These are phyloP conservation scores for Acanthochromis polyacanthus DNA, from an alignment of 2,113 vertebrate species.

Conservation along the genomic window DNA sequence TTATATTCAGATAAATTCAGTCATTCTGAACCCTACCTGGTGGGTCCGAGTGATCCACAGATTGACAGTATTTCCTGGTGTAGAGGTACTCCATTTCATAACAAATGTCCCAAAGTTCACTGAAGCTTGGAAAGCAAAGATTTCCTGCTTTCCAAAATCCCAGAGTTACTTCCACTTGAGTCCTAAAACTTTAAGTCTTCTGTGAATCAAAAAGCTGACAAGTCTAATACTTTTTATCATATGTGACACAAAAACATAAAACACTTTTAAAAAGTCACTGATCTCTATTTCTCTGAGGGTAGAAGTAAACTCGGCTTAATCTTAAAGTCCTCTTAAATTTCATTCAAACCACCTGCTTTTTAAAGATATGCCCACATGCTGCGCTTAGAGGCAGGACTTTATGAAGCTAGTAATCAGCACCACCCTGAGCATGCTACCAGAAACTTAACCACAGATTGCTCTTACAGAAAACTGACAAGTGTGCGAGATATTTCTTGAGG, in stretches of 20 bases:
- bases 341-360: slow-evolving; percentile 16
- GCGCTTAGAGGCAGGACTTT: slow-evolving; percentile 10
- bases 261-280: not conserved
- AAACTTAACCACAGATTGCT: slow-evolving; percentile 40
- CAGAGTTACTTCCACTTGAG: slow-evolving; percentile 3
- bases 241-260: not conserved
- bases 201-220: slow-evolving; percentile 2
- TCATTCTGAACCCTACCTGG: slow-evolving; percentile 55
- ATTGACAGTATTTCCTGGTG: slow-evolving; percentile 34
- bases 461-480: slow-evolving; percentile 38
- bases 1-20: not conserved
- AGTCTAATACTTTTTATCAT: not conserved
- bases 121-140: slow-evolving; percentile 8
- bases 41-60: slow-evolving; percentile 33
- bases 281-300: not conserved
- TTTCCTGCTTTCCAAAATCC: slow-evolving; percentile 9
- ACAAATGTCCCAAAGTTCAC: slow-evolving; percentile 24
- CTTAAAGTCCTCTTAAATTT: slow-evolving; percentile 14
- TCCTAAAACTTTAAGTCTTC: slow-evolving; percentile 1
- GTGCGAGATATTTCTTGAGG: slow-evolving; percentile 15
- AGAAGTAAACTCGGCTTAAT: slow-evolving; percentile 24
- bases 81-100: slow-evolving; percentile 66
- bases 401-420: slow-evolving; percentile 34
- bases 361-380: slow-evolving; percentile 20
- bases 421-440: slow-evolving; percentile 37